Base-by-base conservation (phyloP, 2,888 invertebrate species). In the Drosophila mayaguana region DNA sequence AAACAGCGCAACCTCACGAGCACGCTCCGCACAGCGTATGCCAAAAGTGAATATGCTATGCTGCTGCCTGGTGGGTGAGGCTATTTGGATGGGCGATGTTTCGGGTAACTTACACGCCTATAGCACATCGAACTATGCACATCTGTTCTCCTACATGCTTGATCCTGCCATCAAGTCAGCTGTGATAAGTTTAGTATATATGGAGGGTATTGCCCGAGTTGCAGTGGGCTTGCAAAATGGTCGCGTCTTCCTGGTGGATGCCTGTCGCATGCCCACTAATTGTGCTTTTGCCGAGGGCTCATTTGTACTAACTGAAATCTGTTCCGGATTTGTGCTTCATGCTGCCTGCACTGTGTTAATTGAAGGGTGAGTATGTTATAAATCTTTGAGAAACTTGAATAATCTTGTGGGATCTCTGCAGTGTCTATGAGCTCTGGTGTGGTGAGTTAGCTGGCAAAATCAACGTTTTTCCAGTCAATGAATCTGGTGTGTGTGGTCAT, bases 11-110 rank as follows among this genome's bases (percentile, higher is more conserved):
- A 56, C 75, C 0, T 43, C 75, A 1, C 82, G 90, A 5, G 78
- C 89, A 0, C 87, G 89, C 1, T 91, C 91, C 0, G 87, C 82
- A 2, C 82, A 88, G 50, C 91, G 91, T 36, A 53, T 76, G 38
- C 85, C 89, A 38, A 91, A 90, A 75, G 80, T 91, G n/a, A 92
- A 92, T 72, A 92, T 92, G 91, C 75, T 91, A 32, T 92, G 92
- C 43, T 92, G 92, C 72, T 97, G 97, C 89, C 95, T 96, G 16
- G 96, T 97, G 2, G 96, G 96, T 51, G 94, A 95, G 75, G 94
- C 94, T 50, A 94, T 98, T 80, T 99, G 98, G 98, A 95, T 98
- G 80, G 98, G 98, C 0, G 98, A 98, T 93, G 96, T 96, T 55
- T 94, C 95, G 2, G 98, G 98, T n/a, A 95, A 96, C 74, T 94